Percentiles rank a stretch among this genome's conserved stretches.
These are phyloP conservation scores for Hypothenemus hampei DNA, from an alignment of 1,140 invertebrate species.

Conservation along the genomic window DNA sequence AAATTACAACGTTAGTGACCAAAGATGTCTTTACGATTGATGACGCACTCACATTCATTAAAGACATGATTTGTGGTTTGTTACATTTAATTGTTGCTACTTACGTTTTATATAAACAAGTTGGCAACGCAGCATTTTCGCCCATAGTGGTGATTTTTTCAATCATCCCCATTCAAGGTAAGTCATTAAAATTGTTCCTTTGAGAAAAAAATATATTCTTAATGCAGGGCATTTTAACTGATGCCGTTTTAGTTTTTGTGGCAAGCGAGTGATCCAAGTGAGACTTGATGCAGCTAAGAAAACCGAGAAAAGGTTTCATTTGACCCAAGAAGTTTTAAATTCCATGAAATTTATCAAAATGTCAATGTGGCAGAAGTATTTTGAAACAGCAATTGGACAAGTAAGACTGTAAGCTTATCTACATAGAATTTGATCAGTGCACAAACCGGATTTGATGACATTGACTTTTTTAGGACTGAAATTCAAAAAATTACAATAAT, in stretches of 20 bases:
- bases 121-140: slow-evolving; percentile 68
- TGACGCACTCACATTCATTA: slow-evolving; percentile 50
- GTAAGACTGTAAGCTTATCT: slow-evolving; percentile 28
- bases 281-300: slow-evolving; percentile 29
- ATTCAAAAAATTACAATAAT: slow-evolving; percentile 27
- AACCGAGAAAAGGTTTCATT: slow-evolving; percentile 35
- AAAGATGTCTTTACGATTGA: slow-evolving; percentile 81
- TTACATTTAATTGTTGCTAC: slow-evolving; percentile 70
- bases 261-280: slow-evolving; percentile 20
- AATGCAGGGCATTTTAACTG: too few relatives aligned
- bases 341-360: slow-evolving; percentile 39
- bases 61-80: slow-evolving; percentile 76
- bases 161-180: slow-evolving; percentile 69
- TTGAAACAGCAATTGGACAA: slow-evolving; percentile 25
- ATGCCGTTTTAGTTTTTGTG: slow-evolving; percentile 24
- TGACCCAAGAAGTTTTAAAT: slow-evolving; percentile 35
- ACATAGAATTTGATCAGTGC: too few relatives aligned
- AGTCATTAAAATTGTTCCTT: slow-evolving; percentile 6
- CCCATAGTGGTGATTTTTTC: slow-evolving; percentile 72
- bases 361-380: slow-evolving; percentile 35
- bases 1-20: slow-evolving; percentile 87
- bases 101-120: slow-evolving; percentile 68
- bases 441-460: neutral
- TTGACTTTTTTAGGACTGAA: slow-evolving; percentile 31
- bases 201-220: too few relatives aligned